Conservation (phyloP, 2,113 vertebrate genomes). For the Mastomys coucha region DNA sequence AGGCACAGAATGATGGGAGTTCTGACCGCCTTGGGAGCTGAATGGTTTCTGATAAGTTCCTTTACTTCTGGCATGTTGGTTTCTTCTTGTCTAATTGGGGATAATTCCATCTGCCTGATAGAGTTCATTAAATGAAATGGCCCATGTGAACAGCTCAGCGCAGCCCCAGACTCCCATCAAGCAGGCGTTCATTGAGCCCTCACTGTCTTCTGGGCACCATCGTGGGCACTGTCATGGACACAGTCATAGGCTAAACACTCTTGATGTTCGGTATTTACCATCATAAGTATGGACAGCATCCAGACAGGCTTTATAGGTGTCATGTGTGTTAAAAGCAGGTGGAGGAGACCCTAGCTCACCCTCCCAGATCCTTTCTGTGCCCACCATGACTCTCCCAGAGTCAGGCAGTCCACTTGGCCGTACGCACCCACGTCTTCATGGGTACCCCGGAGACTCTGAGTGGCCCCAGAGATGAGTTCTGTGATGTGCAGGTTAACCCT, state of each 20-base stretch:
- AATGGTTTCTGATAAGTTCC: not conserved
- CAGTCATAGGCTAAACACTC: fast-evolving
- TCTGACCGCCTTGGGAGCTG: not conserved
- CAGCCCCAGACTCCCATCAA: not conserved
- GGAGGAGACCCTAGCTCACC: not conserved
- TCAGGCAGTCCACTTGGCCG: not conserved
- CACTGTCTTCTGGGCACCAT: fast-evolving
- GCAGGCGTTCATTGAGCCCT: fast-evolving
- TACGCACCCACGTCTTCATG: not conserved
- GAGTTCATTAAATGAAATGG: too few relatives aligned
- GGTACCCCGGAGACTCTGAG: not conserved
- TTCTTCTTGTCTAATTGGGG: not conserved
- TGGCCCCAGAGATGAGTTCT: not conserved
- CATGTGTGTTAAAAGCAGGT: not conserved
- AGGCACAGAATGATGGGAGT: fast-evolving
- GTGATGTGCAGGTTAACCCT: not conserved
- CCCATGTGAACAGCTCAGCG: fast-evolving
- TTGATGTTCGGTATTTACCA: too few relatives aligned
- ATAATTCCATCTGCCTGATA: not conserved
- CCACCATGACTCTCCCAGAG: not conserved
- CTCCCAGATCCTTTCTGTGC: not conserved
- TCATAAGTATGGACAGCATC: too few relatives aligned
- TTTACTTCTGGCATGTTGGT: not conserved
- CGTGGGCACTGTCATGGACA: not conserved
- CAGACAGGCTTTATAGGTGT: not conserved